Percentiles rank a stretch among this genome's conserved stretches.
Conservation (phyloP, 2,888 invertebrate genomes). For the Cheilosia soror region DNA sequence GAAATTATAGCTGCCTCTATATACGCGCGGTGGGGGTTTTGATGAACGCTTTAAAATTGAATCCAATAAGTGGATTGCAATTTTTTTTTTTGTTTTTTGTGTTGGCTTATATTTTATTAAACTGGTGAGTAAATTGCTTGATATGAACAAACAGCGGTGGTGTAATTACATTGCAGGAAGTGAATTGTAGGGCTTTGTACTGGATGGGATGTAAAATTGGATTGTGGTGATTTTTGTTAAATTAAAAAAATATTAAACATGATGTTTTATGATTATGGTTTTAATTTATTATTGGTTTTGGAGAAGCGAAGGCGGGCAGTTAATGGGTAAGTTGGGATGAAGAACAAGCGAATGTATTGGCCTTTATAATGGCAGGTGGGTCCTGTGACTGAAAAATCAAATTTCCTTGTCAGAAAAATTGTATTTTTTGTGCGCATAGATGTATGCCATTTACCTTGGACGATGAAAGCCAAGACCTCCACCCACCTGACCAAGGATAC, state of each 20-base stretch:
- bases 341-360: no score
- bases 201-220: neutral
- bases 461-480: no score
- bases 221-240: constrained; percentile 14
- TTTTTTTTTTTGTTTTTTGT: constrained; percentile 12
- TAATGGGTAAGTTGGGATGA: no score
- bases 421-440: no score
- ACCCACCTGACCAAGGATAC: no score
- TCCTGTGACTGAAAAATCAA: no score
- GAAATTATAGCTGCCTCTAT: constrained; percentile 63
- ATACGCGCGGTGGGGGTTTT: constrained; percentile 21
- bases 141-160: constrained; percentile 41
- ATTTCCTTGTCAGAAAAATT: no score
- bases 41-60: constrained; percentile 72
- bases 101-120: constrained; percentile 47
- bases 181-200: constrained; percentile 4
- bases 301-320: no score
- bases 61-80: constrained; percentile 66
- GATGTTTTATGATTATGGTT: neutral
- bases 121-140: constrained; percentile 52
- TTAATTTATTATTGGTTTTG: neutral
- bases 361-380: no score
- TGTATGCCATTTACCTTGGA: no score
- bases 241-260: constrained; percentile 1
- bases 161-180: constrained; percentile 29